phyloP scores from a whole-genome alignment of 2,888 invertebrate species.

The Hyles lineata region DNA sequence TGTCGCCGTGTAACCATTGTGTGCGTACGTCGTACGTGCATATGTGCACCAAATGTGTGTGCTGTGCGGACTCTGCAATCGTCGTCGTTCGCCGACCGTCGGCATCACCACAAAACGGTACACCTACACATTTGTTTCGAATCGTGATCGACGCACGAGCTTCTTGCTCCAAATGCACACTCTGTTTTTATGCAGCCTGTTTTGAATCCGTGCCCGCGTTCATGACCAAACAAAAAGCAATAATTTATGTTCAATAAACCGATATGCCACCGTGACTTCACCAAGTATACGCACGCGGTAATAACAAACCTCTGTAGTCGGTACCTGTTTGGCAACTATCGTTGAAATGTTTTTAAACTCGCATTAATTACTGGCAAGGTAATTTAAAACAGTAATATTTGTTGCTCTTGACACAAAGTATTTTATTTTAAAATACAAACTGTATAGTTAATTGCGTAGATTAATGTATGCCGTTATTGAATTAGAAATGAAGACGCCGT shows the following conservation, averaged over 20 bases:
- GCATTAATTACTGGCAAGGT: constrained; percentile 22
- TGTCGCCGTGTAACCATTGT: constrained; percentile 62
- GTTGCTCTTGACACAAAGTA: neutral
- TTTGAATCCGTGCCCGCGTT: constrained; percentile 40
- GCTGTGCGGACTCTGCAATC: constrained; percentile 38
- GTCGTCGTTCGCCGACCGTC: constrained; percentile 31
- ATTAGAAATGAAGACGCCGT: constrained; percentile 56
- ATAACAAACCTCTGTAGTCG: constrained; percentile 12
- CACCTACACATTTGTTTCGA: constrained; percentile 50
- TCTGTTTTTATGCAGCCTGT: constrained; percentile 36
- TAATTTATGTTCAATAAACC: constrained; percentile 1
- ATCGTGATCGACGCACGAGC: constrained; percentile 55
- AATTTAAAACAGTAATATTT: constrained; percentile 8
- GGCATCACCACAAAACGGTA: constrained; percentile 62
- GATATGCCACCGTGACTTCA: constrained; percentile 33
- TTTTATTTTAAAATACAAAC: neutral
- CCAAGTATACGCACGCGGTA: constrained; percentile 29
- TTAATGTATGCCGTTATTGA: constrained; percentile 7
- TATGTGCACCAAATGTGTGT: constrained; percentile 20
- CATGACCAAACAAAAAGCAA: constrained; percentile 41
- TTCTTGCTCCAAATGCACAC: constrained; percentile 46
- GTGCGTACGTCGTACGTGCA: constrained; percentile 43
- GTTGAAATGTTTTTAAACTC: constrained; percentile 21
- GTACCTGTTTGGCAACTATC: constrained; percentile 19
- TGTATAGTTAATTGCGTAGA: neutral